Evolutionary conservation across 2,888 invertebrate genomes (phyloP).

Genomic region (Gisinianus flammeolus): DNA sequence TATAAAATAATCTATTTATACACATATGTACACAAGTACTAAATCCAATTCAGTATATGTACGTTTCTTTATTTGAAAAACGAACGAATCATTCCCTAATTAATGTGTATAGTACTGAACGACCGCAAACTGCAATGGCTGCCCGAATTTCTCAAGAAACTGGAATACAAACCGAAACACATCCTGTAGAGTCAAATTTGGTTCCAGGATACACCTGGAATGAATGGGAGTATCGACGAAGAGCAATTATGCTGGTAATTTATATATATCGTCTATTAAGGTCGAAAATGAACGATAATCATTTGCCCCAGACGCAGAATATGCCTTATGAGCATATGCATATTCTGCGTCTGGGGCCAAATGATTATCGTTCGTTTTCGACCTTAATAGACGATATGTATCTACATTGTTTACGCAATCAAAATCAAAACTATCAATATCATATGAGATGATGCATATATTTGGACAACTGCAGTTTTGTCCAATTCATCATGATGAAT

Average conservation of each 20-base stretch:
- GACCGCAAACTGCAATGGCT: constrained; percentile 12
- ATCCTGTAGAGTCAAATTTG: constrained; percentile 50
- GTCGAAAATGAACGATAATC: neutral
- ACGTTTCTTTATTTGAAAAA: neutral
- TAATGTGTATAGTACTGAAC: neutral
- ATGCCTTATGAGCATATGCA: too few species aligned
- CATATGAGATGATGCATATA: too few species aligned
- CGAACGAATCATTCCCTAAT: neutral
- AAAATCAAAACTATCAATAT: too few species aligned
- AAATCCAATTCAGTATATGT: neutral
- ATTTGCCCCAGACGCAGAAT: too few species aligned
- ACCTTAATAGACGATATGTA: too few species aligned
- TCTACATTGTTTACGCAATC: too few species aligned
- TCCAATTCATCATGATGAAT: neutral
- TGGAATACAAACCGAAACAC: constrained; percentile 52
- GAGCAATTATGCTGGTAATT: constrained; percentile 55
- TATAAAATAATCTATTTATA: neutral
- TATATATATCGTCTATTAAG: too few species aligned
- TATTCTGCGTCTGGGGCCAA: too few species aligned
- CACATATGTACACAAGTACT: neutral
- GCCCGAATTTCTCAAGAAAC: constrained; percentile 26
- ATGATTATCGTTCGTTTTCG: too few species aligned
- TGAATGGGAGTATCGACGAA: constrained; percentile 55
- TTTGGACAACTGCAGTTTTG: neutral
- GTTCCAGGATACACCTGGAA: constrained; percentile 53